Conservation (phyloP, 2,797 vertebrate species). For the Acanthornis magna region DNA sequence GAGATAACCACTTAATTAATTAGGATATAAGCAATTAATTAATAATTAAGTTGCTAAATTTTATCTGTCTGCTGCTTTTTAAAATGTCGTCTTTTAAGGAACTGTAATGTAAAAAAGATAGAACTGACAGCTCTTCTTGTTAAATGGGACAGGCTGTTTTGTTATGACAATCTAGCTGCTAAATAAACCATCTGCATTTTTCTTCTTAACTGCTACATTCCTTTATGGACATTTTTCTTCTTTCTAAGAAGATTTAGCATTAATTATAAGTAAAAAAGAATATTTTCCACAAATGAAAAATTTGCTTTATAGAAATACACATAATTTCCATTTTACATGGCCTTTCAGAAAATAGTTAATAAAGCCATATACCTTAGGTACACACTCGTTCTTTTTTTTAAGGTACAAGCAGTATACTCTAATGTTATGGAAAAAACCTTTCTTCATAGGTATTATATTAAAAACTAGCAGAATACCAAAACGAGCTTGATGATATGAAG, state of each 20-base stretch:
- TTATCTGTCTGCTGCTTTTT: background rate
- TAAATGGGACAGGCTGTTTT: background rate
- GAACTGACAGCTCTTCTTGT: background rate
- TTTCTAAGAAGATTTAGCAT: background rate
- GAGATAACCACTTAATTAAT: background rate
- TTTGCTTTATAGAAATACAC: background rate
- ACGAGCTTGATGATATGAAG: constrained; percentile 72
- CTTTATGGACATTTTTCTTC: background rate
- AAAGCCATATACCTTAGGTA: background rate
- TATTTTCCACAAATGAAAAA: background rate
- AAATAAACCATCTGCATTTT: background rate
- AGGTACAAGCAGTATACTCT: background rate
- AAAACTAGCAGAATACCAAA: constrained; percentile 70
- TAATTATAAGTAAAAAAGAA: background rate
- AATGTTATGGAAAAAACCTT: background rate
- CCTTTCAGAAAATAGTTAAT: background rate
- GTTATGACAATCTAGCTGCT: background rate
- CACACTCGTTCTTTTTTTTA: background rate
- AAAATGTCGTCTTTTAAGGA: background rate
- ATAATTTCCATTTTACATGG: background rate
- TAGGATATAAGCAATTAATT: background rate
- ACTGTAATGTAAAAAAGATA: background rate
- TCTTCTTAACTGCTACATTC: background rate
- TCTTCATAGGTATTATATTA: constrained; percentile 67
- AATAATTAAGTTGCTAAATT: background rate